Percentiles rank a stretch among this genome's conserved stretches.
These are phyloP conservation scores for Homarus gammarus DNA, from an alignment of 2,888 invertebrate genomes.

Conservation along the genomic window DNA sequence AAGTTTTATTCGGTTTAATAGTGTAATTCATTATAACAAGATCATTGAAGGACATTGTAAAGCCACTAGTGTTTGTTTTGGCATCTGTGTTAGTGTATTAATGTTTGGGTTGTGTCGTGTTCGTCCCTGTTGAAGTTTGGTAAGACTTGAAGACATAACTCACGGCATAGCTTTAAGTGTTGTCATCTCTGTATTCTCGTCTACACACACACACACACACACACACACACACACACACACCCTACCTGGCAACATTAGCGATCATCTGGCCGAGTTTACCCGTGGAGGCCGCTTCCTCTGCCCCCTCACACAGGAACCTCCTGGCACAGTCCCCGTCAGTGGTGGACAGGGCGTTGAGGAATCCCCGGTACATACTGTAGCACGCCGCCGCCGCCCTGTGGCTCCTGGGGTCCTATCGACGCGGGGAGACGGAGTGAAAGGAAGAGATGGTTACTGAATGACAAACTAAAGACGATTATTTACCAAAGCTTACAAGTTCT, in stretches of 20 bases:
- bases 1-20: no score
- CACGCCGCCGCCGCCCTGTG: constrained; percentile 43
- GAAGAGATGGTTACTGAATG: no score
- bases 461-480: neutral
- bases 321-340: constrained; percentile 39
- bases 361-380: constrained; percentile 58
- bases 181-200: no score
- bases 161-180: no score
- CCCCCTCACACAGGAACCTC: constrained; percentile 64
- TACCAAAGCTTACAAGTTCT: no score
- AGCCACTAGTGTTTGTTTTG: neutral
- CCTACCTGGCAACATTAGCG: constrained; percentile 58
- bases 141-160: neutral
- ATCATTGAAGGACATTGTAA: neutral
- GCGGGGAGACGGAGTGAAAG: neutral
- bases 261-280: constrained; percentile 47
- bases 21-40: neutral
- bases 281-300: constrained; percentile 47
- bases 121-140: no score
- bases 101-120: no score
- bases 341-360: constrained; percentile 59
- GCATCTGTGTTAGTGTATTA: no score
- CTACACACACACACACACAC: no score
- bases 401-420: constrained; percentile 9
- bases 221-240: no score